Base-by-base conservation (phyloP, 2,797 vertebrate genomes). In the Pachyuromys duprasi region DNA sequence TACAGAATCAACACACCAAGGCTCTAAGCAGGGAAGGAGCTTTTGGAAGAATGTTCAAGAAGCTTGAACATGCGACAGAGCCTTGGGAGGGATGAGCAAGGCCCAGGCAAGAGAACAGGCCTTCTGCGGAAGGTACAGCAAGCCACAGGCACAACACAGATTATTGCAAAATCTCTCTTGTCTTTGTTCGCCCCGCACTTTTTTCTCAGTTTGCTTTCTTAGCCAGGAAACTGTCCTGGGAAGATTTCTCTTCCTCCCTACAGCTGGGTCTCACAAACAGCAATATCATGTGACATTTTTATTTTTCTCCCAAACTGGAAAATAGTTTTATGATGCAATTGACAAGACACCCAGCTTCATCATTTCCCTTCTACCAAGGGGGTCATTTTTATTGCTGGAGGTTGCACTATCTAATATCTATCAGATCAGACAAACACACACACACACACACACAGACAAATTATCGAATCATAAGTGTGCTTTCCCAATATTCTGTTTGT, bases 341-440 rank as follows among this genome's bases (percentile, higher is more conserved):
- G 70, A 87, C 93, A 95, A 84, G 75, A 15, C 39, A 18, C 3
- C 65, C 8, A 22, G 18, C 17, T 63, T 60, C 22, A 39, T 75
- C 20, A 45, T 67, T 82, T 92, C n/a, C 45, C 15, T 81, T 97
- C 97, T 96, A 13, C 95, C 84, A 33, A 31, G 67, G 87, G 5
- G 39, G 12, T 0, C 6, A n/a, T 91, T 91, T 80, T 81, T 81
- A 76, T 11, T 94, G n/a, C n/a, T 60, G 62, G 39, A 60, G 45
- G 45, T 42, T 39, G 45, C 55, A 55, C 33, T 39, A 67, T 31
- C 39, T 75, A 82, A 26, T 20, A 72, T 72, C 70, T 53, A 70
- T 92, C n/a, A 86, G 69, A 74, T 62, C 62, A 62, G 11, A 70
- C 18, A 91, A 36, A 92, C n/a, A 81, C 18, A 45, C n/a, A 74